Evolutionary conservation across 2,797 vertebrate genomes (phyloP).

Genomic region (Pyrocephalus nanus): DNA sequence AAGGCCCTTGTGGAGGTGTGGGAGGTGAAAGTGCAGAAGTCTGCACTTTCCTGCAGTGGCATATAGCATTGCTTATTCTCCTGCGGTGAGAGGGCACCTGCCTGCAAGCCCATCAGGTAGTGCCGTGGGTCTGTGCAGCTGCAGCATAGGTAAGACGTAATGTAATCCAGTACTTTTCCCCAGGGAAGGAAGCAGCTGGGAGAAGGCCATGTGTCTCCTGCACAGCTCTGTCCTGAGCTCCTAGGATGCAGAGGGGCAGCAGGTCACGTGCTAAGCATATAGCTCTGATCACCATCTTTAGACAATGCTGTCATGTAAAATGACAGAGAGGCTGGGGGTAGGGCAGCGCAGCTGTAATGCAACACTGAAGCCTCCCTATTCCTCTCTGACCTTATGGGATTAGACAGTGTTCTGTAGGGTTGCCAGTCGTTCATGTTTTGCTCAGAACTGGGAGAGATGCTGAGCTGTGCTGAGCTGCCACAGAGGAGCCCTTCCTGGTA

Average conservation of each 20-base stretch:
- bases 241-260: background rate
- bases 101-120: background rate
- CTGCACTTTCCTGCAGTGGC: background rate
- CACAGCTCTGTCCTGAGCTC: background rate
- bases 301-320: background rate
- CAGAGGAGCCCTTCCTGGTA: background rate
- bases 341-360: background rate
- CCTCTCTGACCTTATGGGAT: background rate
- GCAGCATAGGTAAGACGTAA: background rate
- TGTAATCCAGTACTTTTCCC: background rate
- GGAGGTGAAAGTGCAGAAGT: background rate
- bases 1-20: background rate
- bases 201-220: background rate
- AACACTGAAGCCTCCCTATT: background rate
- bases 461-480: background rate
- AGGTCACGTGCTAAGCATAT: background rate
- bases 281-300: background rate
- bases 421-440: fast-evolving
- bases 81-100: background rate
- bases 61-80: background rate
- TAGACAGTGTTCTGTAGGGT: background rate
- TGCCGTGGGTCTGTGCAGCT: background rate
- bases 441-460: background rate
- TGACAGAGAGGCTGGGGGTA: background rate
- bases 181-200: background rate